These are phyloP conservation scores for Cecidostiba fungosa DNA, from an alignment of 2,888 invertebrate species.

Conservation along the genomic window DNA sequence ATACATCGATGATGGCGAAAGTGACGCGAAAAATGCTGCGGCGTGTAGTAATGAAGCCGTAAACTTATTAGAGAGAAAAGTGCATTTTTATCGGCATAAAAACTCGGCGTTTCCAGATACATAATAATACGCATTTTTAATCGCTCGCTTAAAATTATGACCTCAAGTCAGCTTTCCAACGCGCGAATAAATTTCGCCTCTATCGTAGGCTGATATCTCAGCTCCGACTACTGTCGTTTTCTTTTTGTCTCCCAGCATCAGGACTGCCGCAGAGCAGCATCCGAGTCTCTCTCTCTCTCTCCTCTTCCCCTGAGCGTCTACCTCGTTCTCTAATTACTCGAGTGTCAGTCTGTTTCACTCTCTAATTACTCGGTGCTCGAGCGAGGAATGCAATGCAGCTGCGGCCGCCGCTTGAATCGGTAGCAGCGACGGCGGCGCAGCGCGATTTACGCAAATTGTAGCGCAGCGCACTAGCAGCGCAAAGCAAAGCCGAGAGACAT, in stretches of 20 bases:
- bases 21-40: background rate
- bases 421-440: no score
- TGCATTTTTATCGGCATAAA: background rate
- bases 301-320: background rate
- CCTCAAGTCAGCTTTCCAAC: background rate
- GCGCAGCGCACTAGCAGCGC: background rate
- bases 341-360: slow-evolving; percentile 59
- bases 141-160: background rate
- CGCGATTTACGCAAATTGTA: slow-evolving; percentile 58
- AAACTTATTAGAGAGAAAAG: background rate
- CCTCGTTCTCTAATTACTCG: slow-evolving; percentile 61
- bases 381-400: slow-evolving; percentile 58
- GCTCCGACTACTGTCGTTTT: background rate
- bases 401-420: slow-evolving; percentile 26
- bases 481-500: background rate
- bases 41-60: background rate
- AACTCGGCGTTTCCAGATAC: background rate
- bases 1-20: background rate
- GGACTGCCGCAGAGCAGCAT: background rate
- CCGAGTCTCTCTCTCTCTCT: background rate
- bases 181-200: background rate
- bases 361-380: slow-evolving; percentile 58
- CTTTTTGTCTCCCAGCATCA: background rate
- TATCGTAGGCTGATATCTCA: slow-evolving; percentile 2
- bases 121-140: background rate